Conservation (phyloP, 1,140 invertebrate genomes). For the Chionoecetes opilio region DNA sequence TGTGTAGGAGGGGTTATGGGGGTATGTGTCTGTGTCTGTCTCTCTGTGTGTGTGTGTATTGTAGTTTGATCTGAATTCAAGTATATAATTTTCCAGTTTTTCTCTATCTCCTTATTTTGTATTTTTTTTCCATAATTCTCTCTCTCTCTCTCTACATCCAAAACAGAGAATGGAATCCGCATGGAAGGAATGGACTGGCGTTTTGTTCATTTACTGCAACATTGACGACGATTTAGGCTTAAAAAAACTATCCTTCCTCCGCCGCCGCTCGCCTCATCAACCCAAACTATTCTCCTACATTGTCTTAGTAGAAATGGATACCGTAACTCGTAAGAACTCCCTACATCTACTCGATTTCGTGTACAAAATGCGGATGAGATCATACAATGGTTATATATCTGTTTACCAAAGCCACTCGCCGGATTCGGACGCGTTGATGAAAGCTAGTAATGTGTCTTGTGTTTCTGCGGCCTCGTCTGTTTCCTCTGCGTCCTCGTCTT, state of each 20-base stretch:
- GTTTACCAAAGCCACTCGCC: conserved; percentile 67
- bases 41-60: too few relatives aligned
- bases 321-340: conserved; percentile 64
- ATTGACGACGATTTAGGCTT: conserved; percentile 65
- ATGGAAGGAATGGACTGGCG: conserved; percentile 71
- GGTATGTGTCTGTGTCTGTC: too few relatives aligned
- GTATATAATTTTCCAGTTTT: too few relatives aligned
- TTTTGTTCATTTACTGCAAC: conserved; percentile 72
- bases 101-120: background rate
- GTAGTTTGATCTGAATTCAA: too few relatives aligned
- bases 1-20: too few relatives aligned
- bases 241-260: conserved; percentile 64
- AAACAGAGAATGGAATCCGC: conserved; percentile 51
- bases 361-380: conserved; percentile 64
- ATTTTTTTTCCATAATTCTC: background rate
- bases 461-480: too few relatives aligned
- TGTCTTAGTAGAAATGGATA: conserved; percentile 60
- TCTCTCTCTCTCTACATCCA: background rate
- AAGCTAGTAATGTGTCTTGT: background rate
- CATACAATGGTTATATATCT: conserved; percentile 62
- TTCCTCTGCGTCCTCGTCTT: too few relatives aligned
- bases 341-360: conserved; percentile 69
- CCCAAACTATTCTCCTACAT: conserved; percentile 64
- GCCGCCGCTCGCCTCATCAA: conserved; percentile 43
- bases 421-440: background rate